A percentile compares a stretch with the other conserved stretches of the same genome.
These are phyloP conservation scores for Exocentrus adspersus DNA, from an alignment of 2,888 invertebrate species.

Conservation along the genomic window DNA sequence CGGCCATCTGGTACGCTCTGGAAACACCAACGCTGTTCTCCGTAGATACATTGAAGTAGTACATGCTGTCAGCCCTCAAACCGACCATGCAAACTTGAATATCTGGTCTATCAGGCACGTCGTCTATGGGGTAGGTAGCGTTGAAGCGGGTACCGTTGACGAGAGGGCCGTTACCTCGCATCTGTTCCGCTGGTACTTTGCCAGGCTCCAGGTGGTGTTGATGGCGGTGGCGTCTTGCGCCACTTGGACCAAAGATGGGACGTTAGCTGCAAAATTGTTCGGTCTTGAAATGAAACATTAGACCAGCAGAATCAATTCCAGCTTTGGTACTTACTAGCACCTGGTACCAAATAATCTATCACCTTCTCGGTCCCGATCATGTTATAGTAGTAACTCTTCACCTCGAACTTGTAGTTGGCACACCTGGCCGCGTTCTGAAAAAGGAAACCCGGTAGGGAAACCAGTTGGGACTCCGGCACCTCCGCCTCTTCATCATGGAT, in stretches of 20 bases:
- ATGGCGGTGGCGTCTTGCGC: constrained; percentile 2
- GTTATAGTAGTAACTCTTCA: background rate
- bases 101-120: background rate
- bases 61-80: background rate
- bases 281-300: background rate
- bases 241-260: constrained; percentile 20
- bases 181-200: constrained; percentile 18
- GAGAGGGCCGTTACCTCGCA: constrained; percentile 11
- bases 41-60: background rate
- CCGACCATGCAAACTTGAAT: background rate
- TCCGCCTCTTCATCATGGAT: background rate
- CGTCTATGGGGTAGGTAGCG: background rate
- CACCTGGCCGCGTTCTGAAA: background rate
- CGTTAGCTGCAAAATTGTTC: constrained; percentile 16
- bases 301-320: background rate
- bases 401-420: background rate
- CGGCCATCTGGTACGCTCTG: background rate
- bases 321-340: background rate
- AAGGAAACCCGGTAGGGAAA: background rate
- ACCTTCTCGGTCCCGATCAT: background rate
- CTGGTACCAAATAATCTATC: background rate
- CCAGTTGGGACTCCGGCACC: background rate
- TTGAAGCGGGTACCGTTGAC: constrained; percentile 8
- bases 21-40: background rate
- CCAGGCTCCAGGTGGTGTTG: constrained; percentile 31